phyloP scores from a whole-genome alignment of 2,797 vertebrate genomes.

The Gymnoscopelus microlampas region DNA sequence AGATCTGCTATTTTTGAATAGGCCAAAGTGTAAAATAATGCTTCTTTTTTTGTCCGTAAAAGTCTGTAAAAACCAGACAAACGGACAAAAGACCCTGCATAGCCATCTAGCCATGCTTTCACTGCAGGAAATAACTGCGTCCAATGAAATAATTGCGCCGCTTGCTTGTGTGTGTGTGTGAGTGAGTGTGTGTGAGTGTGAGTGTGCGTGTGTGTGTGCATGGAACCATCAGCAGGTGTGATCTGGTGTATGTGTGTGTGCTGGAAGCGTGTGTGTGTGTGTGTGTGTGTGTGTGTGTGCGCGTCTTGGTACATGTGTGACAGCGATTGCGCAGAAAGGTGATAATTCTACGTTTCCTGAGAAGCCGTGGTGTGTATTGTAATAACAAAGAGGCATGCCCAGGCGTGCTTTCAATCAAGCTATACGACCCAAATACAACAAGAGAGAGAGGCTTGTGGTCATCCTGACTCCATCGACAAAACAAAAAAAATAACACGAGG shows the following conservation, averaged over 20 bases:
- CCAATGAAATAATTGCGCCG: conserved; percentile 32
- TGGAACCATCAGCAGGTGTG: not conserved
- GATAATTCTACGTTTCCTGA: conserved; percentile 77
- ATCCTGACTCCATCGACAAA: conserved; percentile 72
- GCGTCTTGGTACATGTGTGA: conserved; percentile 24
- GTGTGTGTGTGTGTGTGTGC: conserved; percentile 1
- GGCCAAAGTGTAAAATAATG: too few species aligned
- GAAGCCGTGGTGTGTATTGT: conserved; percentile 64
- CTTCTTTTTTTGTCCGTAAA: too few species aligned
- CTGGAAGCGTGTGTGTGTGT: conserved; percentile 5
- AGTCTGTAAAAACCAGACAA: conserved; percentile 7
- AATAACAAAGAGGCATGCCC: conserved; percentile 75
- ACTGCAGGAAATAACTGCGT: too few species aligned
- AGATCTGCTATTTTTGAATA: too few species aligned
- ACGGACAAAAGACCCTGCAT: not conserved
- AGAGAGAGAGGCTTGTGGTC: conserved; percentile 58
- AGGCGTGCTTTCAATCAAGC: conserved; percentile 77
- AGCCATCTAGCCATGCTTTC: too few species aligned
- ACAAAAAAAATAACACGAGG: too few species aligned
- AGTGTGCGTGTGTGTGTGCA: conserved; percentile 41
- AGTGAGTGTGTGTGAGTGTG: conserved; percentile 20
- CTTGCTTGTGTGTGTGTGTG: conserved; percentile 26
- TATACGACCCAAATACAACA: conserved; percentile 61
- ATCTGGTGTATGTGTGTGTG: not conserved
- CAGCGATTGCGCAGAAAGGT: conserved; percentile 56